Evolutionary conservation across 2,797 vertebrate genomes (phyloP), one percentile per base, ranked within the genome.

Genomic region (Pampus argenteus): DNA sequence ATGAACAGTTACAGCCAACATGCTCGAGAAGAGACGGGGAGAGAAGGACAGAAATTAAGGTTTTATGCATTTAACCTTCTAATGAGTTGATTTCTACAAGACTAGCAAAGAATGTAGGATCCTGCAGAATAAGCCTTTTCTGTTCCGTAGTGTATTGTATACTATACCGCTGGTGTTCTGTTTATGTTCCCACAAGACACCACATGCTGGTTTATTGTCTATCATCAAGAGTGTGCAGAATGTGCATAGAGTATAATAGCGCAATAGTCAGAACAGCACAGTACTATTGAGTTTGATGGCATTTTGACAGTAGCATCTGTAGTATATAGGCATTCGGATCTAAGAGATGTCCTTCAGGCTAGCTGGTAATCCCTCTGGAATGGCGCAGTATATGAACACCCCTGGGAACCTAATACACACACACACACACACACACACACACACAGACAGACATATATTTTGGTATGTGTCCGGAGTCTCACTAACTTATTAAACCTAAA

Each of bases 361-460:
- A 29, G 66, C 54, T 69, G 83, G 51, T 90, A 86, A 88, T 90
- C 74, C 64, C 28, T 62, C 36, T 61, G 63, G 86, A 81, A 86
- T 86, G 82, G 58, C 78, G 73, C 59, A 61, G 79, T 72, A 82
- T 42, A 91, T 57, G 13, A 79, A 91, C 82, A 91, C 88, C 76
- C 85, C 82, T 90, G 93, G 82, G 90, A 93, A 78, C 63, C 65
- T 36, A 38, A 70, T 7, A 49, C 42, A 59, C 2, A 23, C 36
- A 61, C 28, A 50, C 20, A 55, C 63, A 22, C 28, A 47, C 29
- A 42, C 34, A 44, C 28, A 17, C 14, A 8, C 45, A 44, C 20
- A 40, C 22, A 57, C 36, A 71, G 47, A 52, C 9, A 45, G n/a
- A 26, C 20, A 74, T 17, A 51, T 15, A 28, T 22, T 1, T 29